Conservation (phyloP, 2,113 vertebrate genomes). For the Oceanodroma tethys region DNA sequence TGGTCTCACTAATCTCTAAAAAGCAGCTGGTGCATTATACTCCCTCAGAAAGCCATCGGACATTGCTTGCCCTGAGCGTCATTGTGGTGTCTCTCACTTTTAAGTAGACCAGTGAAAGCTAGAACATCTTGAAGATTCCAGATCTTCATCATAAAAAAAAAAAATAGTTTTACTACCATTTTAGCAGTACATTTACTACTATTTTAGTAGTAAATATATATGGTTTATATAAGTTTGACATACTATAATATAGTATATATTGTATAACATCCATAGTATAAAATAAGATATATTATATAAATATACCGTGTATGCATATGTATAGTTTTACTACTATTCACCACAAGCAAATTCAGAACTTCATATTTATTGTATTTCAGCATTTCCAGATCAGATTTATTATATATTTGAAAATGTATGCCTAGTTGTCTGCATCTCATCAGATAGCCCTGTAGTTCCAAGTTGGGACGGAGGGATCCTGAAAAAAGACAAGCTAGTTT, state of each 20-base stretch:
- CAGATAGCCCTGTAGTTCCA: neutral
- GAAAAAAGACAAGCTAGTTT: neutral
- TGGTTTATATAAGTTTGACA: neutral
- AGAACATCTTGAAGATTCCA: neutral
- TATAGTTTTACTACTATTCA: neutral
- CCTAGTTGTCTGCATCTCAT: neutral
- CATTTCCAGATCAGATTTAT: neutral
- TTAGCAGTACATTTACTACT: neutral
- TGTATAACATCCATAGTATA: neutral
- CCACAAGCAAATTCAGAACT: neutral
- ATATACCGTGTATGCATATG: rapidly evolving
- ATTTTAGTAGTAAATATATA: neutral
- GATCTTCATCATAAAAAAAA: neutral
- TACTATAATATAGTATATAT: neutral
- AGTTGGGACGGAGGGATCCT: neutral
- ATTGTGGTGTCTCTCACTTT: neutral
- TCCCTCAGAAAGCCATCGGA: neutral
- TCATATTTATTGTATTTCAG: neutral
- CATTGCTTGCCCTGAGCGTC: neutral
- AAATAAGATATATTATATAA: neutral
- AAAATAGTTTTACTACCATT: neutral
- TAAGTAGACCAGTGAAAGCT: neutral
- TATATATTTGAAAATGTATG: neutral
- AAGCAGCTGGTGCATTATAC: neutral
- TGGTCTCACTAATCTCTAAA: neutral